Percentiles rank a stretch among this genome's conserved stretches.
Conservation (phyloP, 1,140 invertebrate species). For the Oncopodura yosiiana region DNA sequence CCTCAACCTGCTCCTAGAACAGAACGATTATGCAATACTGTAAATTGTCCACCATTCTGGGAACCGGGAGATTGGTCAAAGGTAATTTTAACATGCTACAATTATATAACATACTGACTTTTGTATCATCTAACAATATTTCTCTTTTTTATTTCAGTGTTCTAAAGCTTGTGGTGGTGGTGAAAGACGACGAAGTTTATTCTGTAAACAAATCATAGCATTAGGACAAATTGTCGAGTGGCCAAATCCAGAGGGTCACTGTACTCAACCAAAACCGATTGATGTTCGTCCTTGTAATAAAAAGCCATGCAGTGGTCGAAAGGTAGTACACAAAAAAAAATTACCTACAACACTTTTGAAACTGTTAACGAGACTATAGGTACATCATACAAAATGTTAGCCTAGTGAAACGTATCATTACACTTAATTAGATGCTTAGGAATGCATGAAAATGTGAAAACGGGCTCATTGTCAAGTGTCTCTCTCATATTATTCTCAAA, state of each 20-base stretch:
- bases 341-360: too few relatives aligned
- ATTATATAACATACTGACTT: not conserved
- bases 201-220: slow-evolving; percentile 85
- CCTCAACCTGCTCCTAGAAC: slow-evolving; percentile 73
- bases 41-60: slow-evolving; percentile 84
- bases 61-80: slow-evolving; percentile 70
- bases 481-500: too few relatives aligned
- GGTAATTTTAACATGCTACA: slow-evolving; percentile 38
- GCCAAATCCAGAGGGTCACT: slow-evolving; percentile 57
- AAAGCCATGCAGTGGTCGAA: slow-evolving; percentile 53
- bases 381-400: too few relatives aligned
- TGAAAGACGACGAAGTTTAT: slow-evolving; percentile 67
- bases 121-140: not conserved
- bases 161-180: slow-evolving; percentile 84
- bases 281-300: slow-evolving; percentile 70
- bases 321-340: too few relatives aligned
- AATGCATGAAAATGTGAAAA: too few relatives aligned
- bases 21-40: slow-evolving; percentile 79
- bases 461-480: too few relatives aligned
- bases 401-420: too few relatives aligned
- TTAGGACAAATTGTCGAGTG: slow-evolving; percentile 69
- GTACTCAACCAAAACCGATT: slow-evolving; percentile 50
- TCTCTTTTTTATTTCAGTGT: slow-evolving; percentile 48
- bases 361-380: too few relatives aligned
- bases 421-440: too few relatives aligned